Base-by-base conservation (phyloP, 2,113 vertebrate species). In the Callipepla squamata region DNA sequence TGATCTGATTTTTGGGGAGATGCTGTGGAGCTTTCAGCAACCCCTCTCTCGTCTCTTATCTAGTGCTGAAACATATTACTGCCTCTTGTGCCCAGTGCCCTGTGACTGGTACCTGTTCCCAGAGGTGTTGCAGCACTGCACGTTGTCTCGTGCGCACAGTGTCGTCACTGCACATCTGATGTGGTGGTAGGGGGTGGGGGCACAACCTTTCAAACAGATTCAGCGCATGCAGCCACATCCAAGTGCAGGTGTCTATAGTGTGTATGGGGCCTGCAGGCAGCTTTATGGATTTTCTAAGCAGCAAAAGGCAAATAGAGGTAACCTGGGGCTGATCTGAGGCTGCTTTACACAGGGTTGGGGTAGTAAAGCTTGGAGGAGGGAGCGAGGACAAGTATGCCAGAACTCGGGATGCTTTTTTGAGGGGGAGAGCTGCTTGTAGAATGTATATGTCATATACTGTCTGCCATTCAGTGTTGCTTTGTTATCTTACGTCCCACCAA, bases 261-360 rank as follows among this genome's bases (percentile, higher is more conserved):
- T 53, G 30, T 19, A 7, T 34, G 63, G 13, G 53, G 14, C 34
- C 10, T 44, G n/a, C 42, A 4, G 42, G 47, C 8, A 3, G 11
- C 18, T 13, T 15, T 4, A 9, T 1, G 30, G 20, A 14, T 66
- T 51, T 34, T 3, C 15, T 38, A 80, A 40, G 4, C 10, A 7
- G 11, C 14, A 7, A 32, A 53, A 32, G 7, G 23, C 16, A n/a
- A n/a, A 3, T 9, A 20, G 8, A 30, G 34, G 44, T 53, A 26
- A 15, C 2, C 0, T n/a, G 1, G 53, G 32, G 19, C 36, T 26
- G 28, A 4, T 0, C 0, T 1, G 4, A 57, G 23, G 59, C 57
- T 13, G 4, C 19, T 20, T 4, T 11, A 32, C 13, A 11, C 82
- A 20, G 22, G 20, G 63, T 48, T 20, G 61, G 55, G 59, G 30